Evolutionary conservation across 1,140 invertebrate genomes (phyloP), one percentile per base, ranked within the genome.

Genomic region (Heliconius nattereri): DNA sequence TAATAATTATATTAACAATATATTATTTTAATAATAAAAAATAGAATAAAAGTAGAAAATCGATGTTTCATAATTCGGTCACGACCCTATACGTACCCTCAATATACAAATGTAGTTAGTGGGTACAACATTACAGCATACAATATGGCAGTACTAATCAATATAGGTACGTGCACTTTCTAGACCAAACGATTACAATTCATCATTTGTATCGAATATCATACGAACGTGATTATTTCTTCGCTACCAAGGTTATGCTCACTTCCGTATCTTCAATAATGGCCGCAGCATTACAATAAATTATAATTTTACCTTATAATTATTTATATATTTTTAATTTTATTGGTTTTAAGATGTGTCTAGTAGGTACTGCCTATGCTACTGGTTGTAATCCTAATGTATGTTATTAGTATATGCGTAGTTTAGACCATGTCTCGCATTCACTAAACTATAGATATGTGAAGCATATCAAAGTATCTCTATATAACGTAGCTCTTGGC

Each of bases 211-310:
- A 66, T 66, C 60, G 60, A 66, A 66, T 75, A 75, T 54, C 29
- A 75, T 75, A 75, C 52, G 35, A 75, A 76, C 75, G 75, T 76
- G 75, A 71, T 76, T 66, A 66, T 66, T 66, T 66, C 37, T 74
- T 74, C 45, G 23, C n/a, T 32, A 37, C 75, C 57, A 76, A 76
- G 75, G 75, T 76, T 40, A 29, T 8, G 29, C 3, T 20, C 37
- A 60, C 60, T 76, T 76, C 75, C 75, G 75, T 11, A 35, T 76
- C 75, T 76, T 76, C 60, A 76, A n/a, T 76, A 26, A 66, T 75
- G 74, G 60, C 23, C 74, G 60, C 60, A 66, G 29, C 11, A 66
- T 66, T 29, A 29, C 26, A 29, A 26, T 66, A 66, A 66, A 5
- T 29, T 29, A 66, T 66, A 66, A 66, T 66, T 66, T 66, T 29